Evolutionary conservation across 2,113 vertebrate species (phyloP).

Genomic region (Tympanuchus pallidicinctus): DNA sequence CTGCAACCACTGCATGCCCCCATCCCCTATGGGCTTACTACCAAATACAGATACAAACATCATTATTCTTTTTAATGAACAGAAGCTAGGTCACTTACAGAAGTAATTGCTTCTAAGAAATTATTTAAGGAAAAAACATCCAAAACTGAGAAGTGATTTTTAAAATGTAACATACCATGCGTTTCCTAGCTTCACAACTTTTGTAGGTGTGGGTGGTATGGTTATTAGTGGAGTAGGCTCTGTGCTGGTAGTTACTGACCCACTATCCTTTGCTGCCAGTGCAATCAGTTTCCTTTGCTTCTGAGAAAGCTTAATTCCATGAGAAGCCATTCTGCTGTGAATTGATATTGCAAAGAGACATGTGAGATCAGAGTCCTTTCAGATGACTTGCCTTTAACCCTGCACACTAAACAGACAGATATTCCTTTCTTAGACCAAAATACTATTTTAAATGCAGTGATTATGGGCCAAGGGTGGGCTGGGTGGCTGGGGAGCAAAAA

Average conservation of each 20-base stretch:
- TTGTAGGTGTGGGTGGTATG: conserved; percentile 59
- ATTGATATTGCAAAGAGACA: conserved; percentile 37
- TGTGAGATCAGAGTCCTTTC: background rate
- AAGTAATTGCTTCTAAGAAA: background rate
- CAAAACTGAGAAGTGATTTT: background rate
- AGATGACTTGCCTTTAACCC: background rate
- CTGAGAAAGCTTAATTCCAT: conserved; percentile 91
- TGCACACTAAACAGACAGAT: background rate
- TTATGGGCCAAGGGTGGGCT: fast-evolving
- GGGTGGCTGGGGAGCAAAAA: background rate
- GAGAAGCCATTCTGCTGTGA: conserved; percentile 79
- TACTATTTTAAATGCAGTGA: background rate
- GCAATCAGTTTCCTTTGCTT: conserved; percentile 97
- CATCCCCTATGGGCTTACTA: background rate
- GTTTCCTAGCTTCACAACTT: conserved; percentile 82
- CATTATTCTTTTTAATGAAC: background rate
- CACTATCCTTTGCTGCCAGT: conserved; percentile 87
- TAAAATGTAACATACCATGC: conserved; percentile 84
- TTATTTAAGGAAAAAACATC: background rate
- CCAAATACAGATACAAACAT: background rate
- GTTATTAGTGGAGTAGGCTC: conserved; percentile 76
- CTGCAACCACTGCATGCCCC: background rate
- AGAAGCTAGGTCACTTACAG: background rate
- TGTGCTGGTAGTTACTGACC: conserved; percentile 42
- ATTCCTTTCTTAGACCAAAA: background rate